A percentile compares a stretch with the other conserved stretches of the same genome.
Evolutionary conservation across 2,113 vertebrate species (phyloP).

Genomic region (Vidua macroura): DNA sequence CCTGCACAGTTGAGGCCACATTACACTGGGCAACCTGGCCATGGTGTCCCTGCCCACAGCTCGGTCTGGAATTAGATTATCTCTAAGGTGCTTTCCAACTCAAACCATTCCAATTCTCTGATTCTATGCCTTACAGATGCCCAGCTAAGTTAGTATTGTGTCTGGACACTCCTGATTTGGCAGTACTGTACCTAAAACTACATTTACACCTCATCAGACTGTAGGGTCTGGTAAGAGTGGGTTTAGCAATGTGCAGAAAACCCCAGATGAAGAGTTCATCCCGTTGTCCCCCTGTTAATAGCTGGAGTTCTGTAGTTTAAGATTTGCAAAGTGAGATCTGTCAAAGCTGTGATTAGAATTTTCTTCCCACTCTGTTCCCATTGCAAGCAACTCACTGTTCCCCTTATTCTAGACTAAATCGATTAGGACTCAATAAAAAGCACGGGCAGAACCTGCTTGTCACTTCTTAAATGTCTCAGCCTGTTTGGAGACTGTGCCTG

Average conservation of each 20-base stretch:
- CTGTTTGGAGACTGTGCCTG: constrained; percentile 36
- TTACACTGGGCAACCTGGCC: background rate
- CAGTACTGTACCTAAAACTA: background rate
- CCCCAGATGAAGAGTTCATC: background rate
- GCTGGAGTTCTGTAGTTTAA: background rate
- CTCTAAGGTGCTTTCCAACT: background rate
- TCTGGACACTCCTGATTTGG: background rate
- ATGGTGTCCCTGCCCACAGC: background rate
- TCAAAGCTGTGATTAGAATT: constrained; percentile 5
- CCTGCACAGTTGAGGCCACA: fast-evolving
- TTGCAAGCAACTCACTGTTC: background rate
- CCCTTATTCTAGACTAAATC: constrained; percentile 3
- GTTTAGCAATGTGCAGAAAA: background rate
- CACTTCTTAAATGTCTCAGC: constrained; percentile 52
- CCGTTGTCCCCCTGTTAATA: background rate
- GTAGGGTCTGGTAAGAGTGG: background rate
- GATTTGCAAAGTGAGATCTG: background rate
- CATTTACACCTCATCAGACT: background rate
- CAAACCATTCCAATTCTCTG: background rate
- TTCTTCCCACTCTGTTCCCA: background rate
- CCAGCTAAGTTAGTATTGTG: fast-evolving
- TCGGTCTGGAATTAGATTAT: too few relatives aligned
- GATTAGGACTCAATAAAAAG: constrained; percentile 28
- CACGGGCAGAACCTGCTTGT: background rate
- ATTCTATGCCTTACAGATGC: fast-evolving